Conservation (phyloP, 2,888 invertebrate species). For the Oasisia sp. region DNA sequence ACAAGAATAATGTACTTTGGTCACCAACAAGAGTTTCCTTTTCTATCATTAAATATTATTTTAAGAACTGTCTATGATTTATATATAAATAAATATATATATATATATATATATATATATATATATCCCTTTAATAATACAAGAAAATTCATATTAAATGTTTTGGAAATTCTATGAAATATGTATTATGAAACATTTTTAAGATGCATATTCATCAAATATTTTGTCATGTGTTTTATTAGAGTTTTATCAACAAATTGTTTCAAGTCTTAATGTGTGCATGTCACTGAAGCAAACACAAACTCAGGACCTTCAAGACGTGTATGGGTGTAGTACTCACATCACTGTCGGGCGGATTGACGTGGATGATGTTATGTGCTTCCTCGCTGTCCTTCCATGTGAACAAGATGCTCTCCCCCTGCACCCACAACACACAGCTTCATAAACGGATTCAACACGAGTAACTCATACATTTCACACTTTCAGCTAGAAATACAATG, state of each 20-base stretch:
- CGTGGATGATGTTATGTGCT: conserved; percentile 64
- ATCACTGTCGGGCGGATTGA: conserved; percentile 60
- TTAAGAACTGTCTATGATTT: too few relatives aligned
- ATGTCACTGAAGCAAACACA: neutral
- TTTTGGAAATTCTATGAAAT: neutral
- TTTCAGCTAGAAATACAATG: neutral
- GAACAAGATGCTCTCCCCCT: conserved; percentile 64
- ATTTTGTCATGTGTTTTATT: neutral
- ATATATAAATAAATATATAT: too few relatives aligned
- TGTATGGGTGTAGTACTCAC: conserved; percentile 44
- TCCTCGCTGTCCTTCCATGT: conserved; percentile 61
- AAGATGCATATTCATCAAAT: neutral
- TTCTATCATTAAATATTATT: too few relatives aligned
- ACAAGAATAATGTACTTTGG: neutral
- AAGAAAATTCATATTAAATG: too few relatives aligned
- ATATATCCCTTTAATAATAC: too few relatives aligned
- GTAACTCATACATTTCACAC: neutral
- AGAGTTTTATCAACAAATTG: too few relatives aligned
- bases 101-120: too few relatives aligned
- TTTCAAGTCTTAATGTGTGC: neutral
- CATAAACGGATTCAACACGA: neutral
- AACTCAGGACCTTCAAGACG: neutral
- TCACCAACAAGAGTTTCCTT: neutral
- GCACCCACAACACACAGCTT: conserved; percentile 25
- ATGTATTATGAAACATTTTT: neutral